Evolutionary conservation across 2,113 vertebrate species (phyloP), one percentile per base, ranked within the genome.

Genomic region (Toxotes chatareus): DNA sequence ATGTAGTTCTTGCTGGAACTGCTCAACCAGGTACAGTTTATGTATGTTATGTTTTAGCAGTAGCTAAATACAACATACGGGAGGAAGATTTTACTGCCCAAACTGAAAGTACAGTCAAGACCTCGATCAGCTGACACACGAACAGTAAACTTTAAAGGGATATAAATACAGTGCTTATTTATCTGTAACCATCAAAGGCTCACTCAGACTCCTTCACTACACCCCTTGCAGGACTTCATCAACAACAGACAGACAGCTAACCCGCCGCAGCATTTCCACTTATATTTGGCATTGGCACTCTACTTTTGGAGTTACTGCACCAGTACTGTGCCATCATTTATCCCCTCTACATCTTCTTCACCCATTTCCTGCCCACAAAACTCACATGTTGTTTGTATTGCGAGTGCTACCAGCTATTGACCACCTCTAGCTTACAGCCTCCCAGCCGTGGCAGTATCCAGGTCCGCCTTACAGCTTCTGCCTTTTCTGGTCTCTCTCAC

Each of bases 21-120:
- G 19, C 86, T 61, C 11, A 6, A 55, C 94, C 95, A 91, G 94
- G 94, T 96, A 92, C 6, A 60, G 38, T 40, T 46, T 44, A 53
- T 57, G 7, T 32, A 3, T 71, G 34, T 38, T 38, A 27, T 65
- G 63, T 31, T 53, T 49, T 60, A 32, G 8, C 23, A 9, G 53
- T 44, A 72, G 34, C 36, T 40, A 23, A 3, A 11, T n/a, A 56
- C 3, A 31, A 6, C 40, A 44, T 13, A 56, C 11, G 17, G 27
- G 34, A 63, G 36, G 5, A n/a, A 12, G n/a, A 32, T 53, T 74
- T 19, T 40, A 40, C 46, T 40, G 46, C 19, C 19, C 62, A 21
- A 60, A 60, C 38, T 1, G 46, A 59, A 16, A 57, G 21, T 27
- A 27, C 23, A 44, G 14, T n/a, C 7, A 23, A 40, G n/a, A 21